Percentiles rank a stretch among this genome's conserved stretches.
phyloP scores from a whole-genome alignment of 1,140 invertebrate genomes.

The Drosophila nikananu region DNA sequence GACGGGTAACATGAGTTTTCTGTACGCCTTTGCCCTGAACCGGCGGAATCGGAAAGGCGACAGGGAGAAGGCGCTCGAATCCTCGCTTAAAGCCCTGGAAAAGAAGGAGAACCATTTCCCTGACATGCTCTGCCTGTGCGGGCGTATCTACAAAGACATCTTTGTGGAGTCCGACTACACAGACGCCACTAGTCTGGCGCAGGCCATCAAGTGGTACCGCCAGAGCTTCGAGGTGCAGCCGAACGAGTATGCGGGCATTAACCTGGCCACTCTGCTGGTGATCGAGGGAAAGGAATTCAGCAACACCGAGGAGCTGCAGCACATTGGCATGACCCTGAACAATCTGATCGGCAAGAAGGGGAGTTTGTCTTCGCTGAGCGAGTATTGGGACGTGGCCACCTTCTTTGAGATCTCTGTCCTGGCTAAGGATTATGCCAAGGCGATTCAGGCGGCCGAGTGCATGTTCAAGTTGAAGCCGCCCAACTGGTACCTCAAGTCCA shows the following conservation, averaged over 20 bases:
- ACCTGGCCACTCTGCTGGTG: slow-evolving; percentile 98
- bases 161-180: slow-evolving; percentile 98
- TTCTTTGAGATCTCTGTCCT: slow-evolving; percentile 99
- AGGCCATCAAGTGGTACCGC: slow-evolving; percentile 99
- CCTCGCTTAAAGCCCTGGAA: slow-evolving; percentile 95
- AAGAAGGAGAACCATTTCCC: slow-evolving; percentile 97
- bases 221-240: slow-evolving; percentile 99
- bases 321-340: slow-evolving; percentile 95
- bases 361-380: slow-evolving; percentile 95
- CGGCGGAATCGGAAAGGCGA: slow-evolving; percentile 97
- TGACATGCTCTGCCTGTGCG: slow-evolving; percentile 99
- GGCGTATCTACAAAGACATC: slow-evolving; percentile 99
- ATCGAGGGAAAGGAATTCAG: slow-evolving; percentile 98
- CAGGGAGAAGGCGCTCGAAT: slow-evolving; percentile 95
- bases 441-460: slow-evolving; percentile 98
- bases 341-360: slow-evolving; percentile 99
- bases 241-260: slow-evolving; percentile 99
- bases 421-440: slow-evolving; percentile 98
- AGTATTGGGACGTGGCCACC: slow-evolving; percentile 99
- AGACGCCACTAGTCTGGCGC: slow-evolving; percentile 94
- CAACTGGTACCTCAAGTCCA: slow-evolving; percentile 99
- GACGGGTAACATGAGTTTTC: slow-evolving; percentile 95
- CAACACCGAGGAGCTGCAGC: slow-evolving; percentile 94
- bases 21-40: slow-evolving; percentile 99
- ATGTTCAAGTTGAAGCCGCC: slow-evolving; percentile 99